Conservation (phyloP, 2,888 invertebrate species). For the Epistrophella euchroma region DNA sequence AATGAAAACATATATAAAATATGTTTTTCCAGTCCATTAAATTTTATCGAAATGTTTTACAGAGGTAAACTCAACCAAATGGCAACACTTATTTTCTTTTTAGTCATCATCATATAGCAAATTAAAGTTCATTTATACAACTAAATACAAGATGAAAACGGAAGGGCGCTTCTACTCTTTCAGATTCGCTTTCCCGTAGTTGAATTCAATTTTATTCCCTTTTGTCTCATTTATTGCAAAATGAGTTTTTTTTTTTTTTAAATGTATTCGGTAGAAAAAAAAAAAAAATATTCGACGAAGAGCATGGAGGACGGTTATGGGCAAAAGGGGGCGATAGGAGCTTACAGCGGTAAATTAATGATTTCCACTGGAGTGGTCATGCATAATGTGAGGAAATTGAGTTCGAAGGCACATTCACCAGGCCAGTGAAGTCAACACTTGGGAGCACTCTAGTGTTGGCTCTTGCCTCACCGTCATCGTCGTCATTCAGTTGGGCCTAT, state of each 20-base stretch:
- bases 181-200: conserved; percentile 45
- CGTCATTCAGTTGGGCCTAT: not conserved
- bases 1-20: not conserved
- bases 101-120: not conserved
- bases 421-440: conserved; percentile 5
- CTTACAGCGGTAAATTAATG: conserved; percentile 64
- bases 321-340: conserved; percentile 9
- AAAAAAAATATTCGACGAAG: conserved; percentile 5
- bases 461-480: not conserved
- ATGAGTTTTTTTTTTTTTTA: conserved; percentile 37
- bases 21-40: conserved; percentile 23
- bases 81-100: conserved; percentile 36
- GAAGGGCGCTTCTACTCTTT: conserved; percentile 62
- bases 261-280: conserved; percentile 53
- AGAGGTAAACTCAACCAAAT: conserved; percentile 9
- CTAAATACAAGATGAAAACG: conserved; percentile 26
- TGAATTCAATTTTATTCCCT: conserved; percentile 58
- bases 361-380: conserved; percentile 71
- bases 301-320: not conserved
- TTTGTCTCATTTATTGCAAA: conserved; percentile 64
- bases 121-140: conserved; percentile 29
- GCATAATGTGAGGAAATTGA: conserved; percentile 72
- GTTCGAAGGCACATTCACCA: conserved; percentile 57
- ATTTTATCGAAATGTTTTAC: conserved; percentile 1
- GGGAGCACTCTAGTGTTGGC: not conserved